Percentiles rank a stretch among this genome's conserved stretches.
These are phyloP conservation scores for Stomatorhinus walkeri DNA, from an alignment of 2,797 vertebrate species.

Conservation along the genomic window DNA sequence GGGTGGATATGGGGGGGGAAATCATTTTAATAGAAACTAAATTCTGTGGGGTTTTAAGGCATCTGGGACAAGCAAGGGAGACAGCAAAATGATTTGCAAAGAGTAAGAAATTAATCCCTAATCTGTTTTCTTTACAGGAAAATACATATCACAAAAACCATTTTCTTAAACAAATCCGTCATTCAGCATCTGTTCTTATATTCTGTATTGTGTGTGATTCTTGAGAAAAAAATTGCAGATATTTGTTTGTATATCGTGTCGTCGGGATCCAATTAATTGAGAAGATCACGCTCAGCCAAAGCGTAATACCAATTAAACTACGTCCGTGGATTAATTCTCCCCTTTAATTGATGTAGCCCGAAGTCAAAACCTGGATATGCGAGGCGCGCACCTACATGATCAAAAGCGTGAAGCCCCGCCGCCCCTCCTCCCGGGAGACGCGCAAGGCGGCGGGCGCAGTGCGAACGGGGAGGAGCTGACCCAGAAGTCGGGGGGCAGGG, in stretches of 20 bases:
- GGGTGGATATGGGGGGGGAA: slow-evolving; percentile 50
- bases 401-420: not conserved
- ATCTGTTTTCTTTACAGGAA: slow-evolving; percentile 50
- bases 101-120: slow-evolving; percentile 63
- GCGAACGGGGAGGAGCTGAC: slow-evolving; percentile 30
- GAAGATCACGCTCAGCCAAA: not conserved
- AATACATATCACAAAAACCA: slow-evolving; percentile 28
- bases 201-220: not conserved
- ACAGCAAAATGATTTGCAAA: slow-evolving; percentile 55
- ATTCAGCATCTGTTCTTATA: slow-evolving; percentile 56
- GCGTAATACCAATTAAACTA: slow-evolving; percentile 12
- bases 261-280: not conserved
- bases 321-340: slow-evolving; percentile 16
- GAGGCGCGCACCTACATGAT: slow-evolving; percentile 13
- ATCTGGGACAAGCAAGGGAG: slow-evolving; percentile 55
- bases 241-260: not conserved
- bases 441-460: slow-evolving; percentile 23
- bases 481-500: slow-evolving; percentile 11
- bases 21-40: slow-evolving; percentile 64
- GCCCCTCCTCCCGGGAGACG: not conserved
- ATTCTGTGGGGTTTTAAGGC: slow-evolving; percentile 59
- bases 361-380: slow-evolving; percentile 31
- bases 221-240: not conserved
- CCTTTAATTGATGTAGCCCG: slow-evolving; percentile 28
- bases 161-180: slow-evolving; percentile 11